Evolutionary conservation across 2,888 invertebrate genomes (phyloP).

Genomic region (Aphidoletes aphidimyza): DNA sequence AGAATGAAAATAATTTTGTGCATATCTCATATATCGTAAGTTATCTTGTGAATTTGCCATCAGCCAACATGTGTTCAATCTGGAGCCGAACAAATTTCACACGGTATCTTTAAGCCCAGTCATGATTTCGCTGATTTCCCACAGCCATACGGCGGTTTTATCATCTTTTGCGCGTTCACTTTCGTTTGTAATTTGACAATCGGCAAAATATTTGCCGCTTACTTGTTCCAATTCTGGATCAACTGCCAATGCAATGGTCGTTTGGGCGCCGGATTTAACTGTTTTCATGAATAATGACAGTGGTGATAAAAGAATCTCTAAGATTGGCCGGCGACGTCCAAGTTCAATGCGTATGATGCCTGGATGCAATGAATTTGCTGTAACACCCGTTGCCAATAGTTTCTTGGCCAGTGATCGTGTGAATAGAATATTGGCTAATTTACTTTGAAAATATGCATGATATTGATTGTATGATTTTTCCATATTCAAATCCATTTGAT

Average conservation of each 20-base stretch:
- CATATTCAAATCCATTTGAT: slow-evolving; percentile 79
- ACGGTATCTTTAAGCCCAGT: slow-evolving; percentile 5
- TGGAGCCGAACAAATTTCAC: background rate
- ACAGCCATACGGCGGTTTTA: slow-evolving; percentile 71
- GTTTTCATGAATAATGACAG: background rate
- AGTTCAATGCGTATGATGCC: slow-evolving; percentile 81
- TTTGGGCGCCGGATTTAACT: slow-evolving; percentile 64
- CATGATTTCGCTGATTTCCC: slow-evolving; percentile 73
- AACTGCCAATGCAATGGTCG: slow-evolving; percentile 64
- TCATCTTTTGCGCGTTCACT: slow-evolving; percentile 69
- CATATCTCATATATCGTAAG: too few relatives aligned
- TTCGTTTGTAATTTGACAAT: slow-evolving; percentile 11
- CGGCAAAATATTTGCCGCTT: slow-evolving; percentile 62
- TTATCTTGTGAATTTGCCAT: background rate
- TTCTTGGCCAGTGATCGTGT: slow-evolving; percentile 74
- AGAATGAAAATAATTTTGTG: too few relatives aligned
- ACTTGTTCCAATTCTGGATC: slow-evolving; percentile 64
- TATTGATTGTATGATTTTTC: slow-evolving; percentile 73
- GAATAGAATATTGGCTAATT: slow-evolving; percentile 82
- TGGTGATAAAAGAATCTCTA: background rate
- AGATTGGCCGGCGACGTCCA: slow-evolving; percentile 69
- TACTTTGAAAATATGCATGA: slow-evolving; percentile 79
- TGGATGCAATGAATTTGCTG: slow-evolving; percentile 78
- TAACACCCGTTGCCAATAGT: slow-evolving; percentile 72
- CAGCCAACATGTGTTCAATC: background rate